Evolutionary conservation across 2,888 invertebrate genomes (phyloP), one percentile per base, ranked within the genome.

Genomic region (Synergus gifuensis): DNA sequence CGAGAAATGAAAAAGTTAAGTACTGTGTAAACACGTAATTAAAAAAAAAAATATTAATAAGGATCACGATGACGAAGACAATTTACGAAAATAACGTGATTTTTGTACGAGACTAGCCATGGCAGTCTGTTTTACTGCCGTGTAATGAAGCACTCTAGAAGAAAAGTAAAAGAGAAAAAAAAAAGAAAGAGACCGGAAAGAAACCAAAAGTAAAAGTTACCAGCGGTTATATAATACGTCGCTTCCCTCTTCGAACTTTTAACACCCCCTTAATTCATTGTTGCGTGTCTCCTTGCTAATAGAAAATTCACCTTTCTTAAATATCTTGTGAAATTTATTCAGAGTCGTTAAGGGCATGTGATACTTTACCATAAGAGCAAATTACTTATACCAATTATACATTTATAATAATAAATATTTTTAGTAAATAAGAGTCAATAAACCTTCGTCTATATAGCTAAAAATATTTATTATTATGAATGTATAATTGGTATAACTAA

Each of bases 241-340:
- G 82, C 83, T 82, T 78, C 81, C 81, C 83, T 80, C 76, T 79
- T 73, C 76, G 67, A 84, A 85, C 86, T 85, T 85, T 79, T 36
- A 54, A 49, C 49, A 54, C 36, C 73, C 54, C 54, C 28, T 73
- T 49, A 73, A 88, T 88, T 90, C 87, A 85, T 89, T 89, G 88
- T 87, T 90, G 88, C 88, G 89, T 90, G 88, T 90, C 86, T 88
- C 86, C 54, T 67, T 67, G 67, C 67, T 67, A 67, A 67, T 67
- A 67, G 88, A 87, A 85, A 83, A 69, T 49, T 69, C 28, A 73
- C 46, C 73, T 36, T 54, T 49, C 36, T 49, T 36, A 36, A 54
- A 73, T 54, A 36, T 54, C 49, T 54, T 9, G 5, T 54, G 54
- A 49, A 73, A 73, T 73, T 73, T 73, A 28, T 54, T 36, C 54